Percentiles rank a stretch among this genome's conserved stretches.
Conservation (phyloP, 2,113 vertebrate genomes). For the Heterocephalus glaber region DNA sequence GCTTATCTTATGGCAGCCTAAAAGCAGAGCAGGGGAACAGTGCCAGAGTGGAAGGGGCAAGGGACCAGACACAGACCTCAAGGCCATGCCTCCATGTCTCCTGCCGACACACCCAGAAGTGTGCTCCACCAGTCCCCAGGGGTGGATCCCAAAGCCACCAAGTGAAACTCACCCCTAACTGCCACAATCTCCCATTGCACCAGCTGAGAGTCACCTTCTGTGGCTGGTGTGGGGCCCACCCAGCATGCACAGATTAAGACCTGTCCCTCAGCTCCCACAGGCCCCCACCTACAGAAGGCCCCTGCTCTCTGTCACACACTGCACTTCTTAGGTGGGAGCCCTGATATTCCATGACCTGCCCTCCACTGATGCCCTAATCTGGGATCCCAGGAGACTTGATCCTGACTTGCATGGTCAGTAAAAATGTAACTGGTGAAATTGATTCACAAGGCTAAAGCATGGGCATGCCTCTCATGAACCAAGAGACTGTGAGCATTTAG, state of each 20-base stretch:
- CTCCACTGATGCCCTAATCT: not conserved
- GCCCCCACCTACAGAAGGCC: not conserved
- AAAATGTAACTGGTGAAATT: not conserved
- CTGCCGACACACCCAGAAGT: not conserved
- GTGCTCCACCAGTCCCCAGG: not conserved
- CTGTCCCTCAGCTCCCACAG: not conserved
- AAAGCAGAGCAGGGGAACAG: not conserved
- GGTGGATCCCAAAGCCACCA: not conserved
- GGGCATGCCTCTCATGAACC: not conserved
- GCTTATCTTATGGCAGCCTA: not conserved
- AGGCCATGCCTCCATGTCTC: not conserved
- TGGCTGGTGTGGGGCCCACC: not conserved
- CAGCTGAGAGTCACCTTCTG: not conserved
- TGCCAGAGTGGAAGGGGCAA: not conserved
- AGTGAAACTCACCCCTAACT: not conserved
- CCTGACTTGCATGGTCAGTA: not conserved
- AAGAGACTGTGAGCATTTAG: not conserved
- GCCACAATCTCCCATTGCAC: not conserved
- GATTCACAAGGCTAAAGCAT: not conserved
- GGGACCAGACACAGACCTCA: not conserved
- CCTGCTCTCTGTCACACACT: not conserved
- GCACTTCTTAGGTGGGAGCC: not conserved
- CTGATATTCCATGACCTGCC: not conserved
- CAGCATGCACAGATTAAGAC: not conserved
- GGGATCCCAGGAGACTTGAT: not conserved